Percentiles rank a stretch among this genome's conserved stretches.
Evolutionary conservation across 2,888 invertebrate genomes (phyloP).

Genomic region (Yponomeuta plumbellus): DNA sequence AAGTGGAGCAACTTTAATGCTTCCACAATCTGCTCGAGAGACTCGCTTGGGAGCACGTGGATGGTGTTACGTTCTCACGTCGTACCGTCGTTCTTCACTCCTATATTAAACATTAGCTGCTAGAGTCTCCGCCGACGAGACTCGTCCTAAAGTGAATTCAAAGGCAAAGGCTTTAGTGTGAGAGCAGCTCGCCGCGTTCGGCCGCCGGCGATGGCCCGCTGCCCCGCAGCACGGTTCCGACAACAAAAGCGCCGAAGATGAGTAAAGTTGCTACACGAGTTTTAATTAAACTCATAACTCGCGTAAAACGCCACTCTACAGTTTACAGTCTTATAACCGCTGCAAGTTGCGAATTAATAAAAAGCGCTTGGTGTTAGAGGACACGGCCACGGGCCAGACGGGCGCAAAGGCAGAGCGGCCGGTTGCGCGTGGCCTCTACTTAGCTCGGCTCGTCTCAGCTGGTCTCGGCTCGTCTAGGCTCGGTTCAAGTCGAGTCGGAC

Average conservation of each 20-base stretch:
- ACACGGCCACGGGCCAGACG: neutral
- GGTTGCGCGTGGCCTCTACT: neutral
- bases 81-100: too few species aligned
- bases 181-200: neutral
- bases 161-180: neutral
- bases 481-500: too few species aligned
- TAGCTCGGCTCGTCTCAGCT: too few species aligned
- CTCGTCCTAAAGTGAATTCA: neutral
- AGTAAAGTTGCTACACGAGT: neutral
- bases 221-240: neutral
- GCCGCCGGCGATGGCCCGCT: neutral
- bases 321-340: neutral
- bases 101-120: too few species aligned
- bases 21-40: too few species aligned
- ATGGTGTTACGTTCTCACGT: too few species aligned
- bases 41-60: too few species aligned
- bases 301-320: neutral
- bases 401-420: neutral
- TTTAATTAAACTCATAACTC: constrained; percentile 3
- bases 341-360: constrained; percentile 3
- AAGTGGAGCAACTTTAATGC: neutral
- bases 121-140: too few species aligned
- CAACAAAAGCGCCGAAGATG: constrained; percentile 1
- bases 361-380: neutral
- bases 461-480: too few species aligned